Percentiles rank a stretch among this genome's conserved stretches.
Conservation (phyloP, 2,797 vertebrate genomes). For the Smutsia temminckii region DNA sequence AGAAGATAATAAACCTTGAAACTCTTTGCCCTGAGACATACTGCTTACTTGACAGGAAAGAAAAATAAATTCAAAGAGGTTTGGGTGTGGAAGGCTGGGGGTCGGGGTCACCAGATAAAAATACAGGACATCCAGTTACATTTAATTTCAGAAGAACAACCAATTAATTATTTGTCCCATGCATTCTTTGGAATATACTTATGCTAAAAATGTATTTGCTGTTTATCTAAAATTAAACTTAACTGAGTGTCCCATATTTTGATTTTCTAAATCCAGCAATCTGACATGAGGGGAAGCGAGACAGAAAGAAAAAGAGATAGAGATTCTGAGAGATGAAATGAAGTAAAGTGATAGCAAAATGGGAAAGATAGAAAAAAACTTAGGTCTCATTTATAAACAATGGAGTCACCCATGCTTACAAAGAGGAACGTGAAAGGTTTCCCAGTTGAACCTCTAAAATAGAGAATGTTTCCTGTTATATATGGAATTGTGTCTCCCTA, state of each 20-base stretch:
- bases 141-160: slow-evolving; percentile 1
- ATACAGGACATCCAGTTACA: neutral
- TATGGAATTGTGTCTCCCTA: neutral
- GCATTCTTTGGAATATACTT: neutral
- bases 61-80: neutral
- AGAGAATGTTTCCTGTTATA: neutral
- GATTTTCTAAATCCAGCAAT: neutral
- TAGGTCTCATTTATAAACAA: slow-evolving; percentile 2
- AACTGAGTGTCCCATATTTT: neutral
- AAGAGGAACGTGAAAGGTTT: neutral
- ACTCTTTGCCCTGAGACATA: neutral
- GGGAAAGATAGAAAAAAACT: neutral
- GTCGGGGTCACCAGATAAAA: neutral
- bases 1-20: neutral
- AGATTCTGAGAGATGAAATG: neutral
- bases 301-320: neutral
- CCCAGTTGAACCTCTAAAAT: neutral
- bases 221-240: slow-evolving; percentile 6
- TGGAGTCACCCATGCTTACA: neutral
- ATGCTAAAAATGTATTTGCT: neutral
- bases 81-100: neutral
- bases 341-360: neutral
- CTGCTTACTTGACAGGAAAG: neutral
- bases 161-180: neutral
- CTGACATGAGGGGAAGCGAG: neutral